phyloP scores from a whole-genome alignment of 1,140 invertebrate genomes.

The Ptiloglossa arizonensis region DNA sequence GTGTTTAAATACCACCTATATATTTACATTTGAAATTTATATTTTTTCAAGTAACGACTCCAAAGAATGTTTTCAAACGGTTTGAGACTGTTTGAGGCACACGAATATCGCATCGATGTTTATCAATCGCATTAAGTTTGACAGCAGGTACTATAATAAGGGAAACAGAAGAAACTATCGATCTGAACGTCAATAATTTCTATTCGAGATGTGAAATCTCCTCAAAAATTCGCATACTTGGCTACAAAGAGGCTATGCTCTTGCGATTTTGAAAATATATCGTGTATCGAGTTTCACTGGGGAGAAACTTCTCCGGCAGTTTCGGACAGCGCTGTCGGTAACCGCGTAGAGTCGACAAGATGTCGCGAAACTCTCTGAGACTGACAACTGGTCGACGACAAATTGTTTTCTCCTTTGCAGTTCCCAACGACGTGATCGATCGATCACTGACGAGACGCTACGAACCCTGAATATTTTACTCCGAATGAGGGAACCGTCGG shows the following conservation, averaged over 20 bases:
- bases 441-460: not conserved
- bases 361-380: conserved; percentile 13
- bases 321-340: not conserved
- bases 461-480: too few species aligned
- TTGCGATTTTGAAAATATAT: not conserved
- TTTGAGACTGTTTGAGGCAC: too few species aligned
- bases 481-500: too few species aligned
- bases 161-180: too few species aligned
- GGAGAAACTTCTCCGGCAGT: conserved; percentile 2
- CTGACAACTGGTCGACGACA: conserved; percentile 26
- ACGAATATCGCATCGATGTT: too few species aligned
- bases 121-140: too few species aligned
- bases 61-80: too few species aligned
- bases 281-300: not conserved
- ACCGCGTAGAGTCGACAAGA: conserved; percentile 16
- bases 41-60: too few species aligned
- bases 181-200: too few species aligned
- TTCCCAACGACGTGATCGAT: not conserved
- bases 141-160: too few species aligned
- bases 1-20: too few species aligned
- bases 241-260: not conserved
- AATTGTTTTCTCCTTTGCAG: conserved; percentile 26
- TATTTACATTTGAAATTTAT: too few species aligned
- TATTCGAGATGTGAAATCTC: not conserved
- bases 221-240: not conserved